These are phyloP conservation scores for Rhingia rostrata DNA, from an alignment of 2,888 invertebrate species.

Conservation along the genomic window DNA sequence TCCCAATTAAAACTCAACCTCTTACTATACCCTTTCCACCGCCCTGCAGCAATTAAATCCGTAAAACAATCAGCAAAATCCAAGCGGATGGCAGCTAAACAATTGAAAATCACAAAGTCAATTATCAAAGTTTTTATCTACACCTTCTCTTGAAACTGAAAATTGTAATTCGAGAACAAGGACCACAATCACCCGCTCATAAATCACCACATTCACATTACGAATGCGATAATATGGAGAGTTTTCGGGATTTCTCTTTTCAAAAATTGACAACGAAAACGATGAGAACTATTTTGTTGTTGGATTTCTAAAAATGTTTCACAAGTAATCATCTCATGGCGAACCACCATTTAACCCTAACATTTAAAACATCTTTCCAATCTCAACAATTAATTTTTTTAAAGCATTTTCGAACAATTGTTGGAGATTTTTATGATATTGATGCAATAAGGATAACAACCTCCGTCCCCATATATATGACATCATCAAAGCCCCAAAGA, in stretches of 20 bases:
- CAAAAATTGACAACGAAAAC: neutral
- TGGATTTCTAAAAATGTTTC: too few relatives aligned
- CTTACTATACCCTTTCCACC: neutral
- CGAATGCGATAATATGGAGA: neutral
- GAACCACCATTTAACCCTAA: too few relatives aligned
- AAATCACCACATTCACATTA: neutral
- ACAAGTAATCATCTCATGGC: too few relatives aligned
- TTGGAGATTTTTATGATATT: neutral
- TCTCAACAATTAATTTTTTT: too few relatives aligned
- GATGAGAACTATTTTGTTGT: neutral
- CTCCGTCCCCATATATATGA: neutral
- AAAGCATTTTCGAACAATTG: too few relatives aligned
- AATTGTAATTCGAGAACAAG: neutral
- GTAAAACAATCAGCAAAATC: neutral
- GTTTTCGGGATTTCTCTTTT: slow-evolving; percentile 12
- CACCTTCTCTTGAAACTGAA: neutral
- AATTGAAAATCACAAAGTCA: slow-evolving; percentile 31
- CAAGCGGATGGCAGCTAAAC: neutral
- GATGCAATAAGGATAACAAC: slow-evolving; percentile 28
- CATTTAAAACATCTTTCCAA: too few relatives aligned
- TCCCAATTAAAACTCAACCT: slow-evolving; percentile 10
- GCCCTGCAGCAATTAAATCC: neutral
- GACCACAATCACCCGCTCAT: neutral
- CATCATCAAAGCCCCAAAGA: neutral
- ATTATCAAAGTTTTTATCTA: slow-evolving; percentile 19